Evolutionary conservation across 1,140 invertebrate genomes (phyloP), one percentile per base, ranked within the genome.

Genomic region (Ectropis grisescens): DNA sequence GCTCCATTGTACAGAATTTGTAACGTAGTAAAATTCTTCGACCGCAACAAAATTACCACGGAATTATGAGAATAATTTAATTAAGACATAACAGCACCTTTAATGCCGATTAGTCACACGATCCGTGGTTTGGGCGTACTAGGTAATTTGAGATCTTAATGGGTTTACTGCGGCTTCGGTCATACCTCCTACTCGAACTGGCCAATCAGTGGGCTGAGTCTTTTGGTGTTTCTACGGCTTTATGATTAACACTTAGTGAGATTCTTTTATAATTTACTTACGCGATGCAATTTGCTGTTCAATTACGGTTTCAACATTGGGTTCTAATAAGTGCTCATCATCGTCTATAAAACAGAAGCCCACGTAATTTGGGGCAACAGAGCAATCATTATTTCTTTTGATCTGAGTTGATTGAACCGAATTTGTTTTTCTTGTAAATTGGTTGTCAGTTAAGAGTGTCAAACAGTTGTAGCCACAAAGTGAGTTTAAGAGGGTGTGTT

Each of bases 61-160:
- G 57, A 62, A 70, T 69, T 60, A 72, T 62, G 58, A 60, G 56
- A 58, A 58, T 72, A 74, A 76, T 78, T 74, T 71, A 78, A 78
- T 78, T 78, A 74, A 71, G 67, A 69, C 50, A 69, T 67, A 68
- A 68, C 68, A 69, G 52, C 64, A 64, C 51, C 53, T 67, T 65
- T 72, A 66, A 78, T 64, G 50, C 59, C 61, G 68, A 78, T 78
- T 74, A 74, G 72, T 78, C 65, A 71, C 61, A 76, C 69, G 52
- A 59, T 60, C 57, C 55, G 47, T 47, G 49, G 62, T 69, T 71
- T 67, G 64, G 68, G 68, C 69, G 69, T 66, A 52, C 43, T 54
- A 33, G 49, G 69, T 72, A 76, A 76, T 71, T 72, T 65, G 68
- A 76, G 54, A 65, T 49, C 42, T 47, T 71, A 69, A 72, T 72